A percentile compares a stretch with the other conserved stretches of the same genome.
Evolutionary conservation across 2,888 invertebrate genomes (phyloP).

Genomic region (Amblyjoppa proteus): DNA sequence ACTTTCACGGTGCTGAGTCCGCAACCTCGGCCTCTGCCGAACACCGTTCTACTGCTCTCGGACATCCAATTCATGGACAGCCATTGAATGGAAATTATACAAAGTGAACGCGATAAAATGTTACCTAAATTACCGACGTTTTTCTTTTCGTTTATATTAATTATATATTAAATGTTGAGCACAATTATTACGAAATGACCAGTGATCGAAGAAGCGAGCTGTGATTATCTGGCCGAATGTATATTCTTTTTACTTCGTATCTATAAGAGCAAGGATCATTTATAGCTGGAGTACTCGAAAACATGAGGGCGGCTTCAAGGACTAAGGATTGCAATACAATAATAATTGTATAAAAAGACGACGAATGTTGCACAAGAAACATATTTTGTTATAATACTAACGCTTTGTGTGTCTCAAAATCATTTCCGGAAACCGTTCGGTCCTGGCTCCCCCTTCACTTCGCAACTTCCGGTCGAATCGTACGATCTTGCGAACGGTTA

Average conservation of each 20-base stretch:
- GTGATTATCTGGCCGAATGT: neutral
- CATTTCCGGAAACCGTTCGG: too few species aligned
- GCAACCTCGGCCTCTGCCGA: slow-evolving; percentile 96
- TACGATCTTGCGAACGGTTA: neutral
- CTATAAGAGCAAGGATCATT: neutral
- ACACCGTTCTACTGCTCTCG: slow-evolving; percentile 93
- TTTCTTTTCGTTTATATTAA: neutral
- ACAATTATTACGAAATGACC: neutral
- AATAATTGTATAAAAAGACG: slow-evolving; percentile 31
- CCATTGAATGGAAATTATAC: slow-evolving; percentile 86
- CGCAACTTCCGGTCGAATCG: neutral
- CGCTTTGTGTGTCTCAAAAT: too few species aligned
- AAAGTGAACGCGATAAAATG: slow-evolving; percentile 49
- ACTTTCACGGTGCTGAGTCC: slow-evolving; percentile 96
- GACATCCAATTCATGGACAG: slow-evolving; percentile 98
- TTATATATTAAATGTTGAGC: neutral
- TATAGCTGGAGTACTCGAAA: neutral
- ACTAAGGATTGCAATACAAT: slow-evolving; percentile 19
- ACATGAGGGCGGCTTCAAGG: neutral
- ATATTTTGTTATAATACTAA: slow-evolving; percentile 56
- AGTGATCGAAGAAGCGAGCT: neutral
- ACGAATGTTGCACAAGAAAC: slow-evolving; percentile 39
- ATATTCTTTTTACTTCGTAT: neutral
- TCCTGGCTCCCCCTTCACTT: neutral
- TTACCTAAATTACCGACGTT: neutral